phyloP scores from a whole-genome alignment of 2,797 vertebrate species.

The Acanthurus leucopareius region DNA sequence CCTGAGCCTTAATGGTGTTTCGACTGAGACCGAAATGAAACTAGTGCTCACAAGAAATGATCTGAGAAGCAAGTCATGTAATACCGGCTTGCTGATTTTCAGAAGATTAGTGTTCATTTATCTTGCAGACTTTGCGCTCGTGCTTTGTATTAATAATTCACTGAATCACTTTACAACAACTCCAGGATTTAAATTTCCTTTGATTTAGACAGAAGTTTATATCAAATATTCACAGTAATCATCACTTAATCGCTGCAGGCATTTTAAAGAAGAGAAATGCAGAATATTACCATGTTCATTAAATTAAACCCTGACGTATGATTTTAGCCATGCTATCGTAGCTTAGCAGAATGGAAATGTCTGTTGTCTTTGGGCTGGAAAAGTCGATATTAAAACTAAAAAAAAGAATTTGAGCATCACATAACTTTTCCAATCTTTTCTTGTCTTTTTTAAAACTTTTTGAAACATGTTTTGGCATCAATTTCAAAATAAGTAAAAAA shows the following conservation, averaged over 20 bases:
- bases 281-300: background rate
- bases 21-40: slow-evolving; percentile 27
- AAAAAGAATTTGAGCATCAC: too few species aligned
- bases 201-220: background rate
- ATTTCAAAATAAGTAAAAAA: too few species aligned
- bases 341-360: background rate
- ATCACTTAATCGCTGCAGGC: background rate
- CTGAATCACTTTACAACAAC: background rate
- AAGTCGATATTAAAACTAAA: too few species aligned
- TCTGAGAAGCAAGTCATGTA: background rate
- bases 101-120: slow-evolving; percentile 9
- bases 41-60: slow-evolving; percentile 1
- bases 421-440: too few species aligned
- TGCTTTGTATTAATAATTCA: slow-evolving; percentile 14
- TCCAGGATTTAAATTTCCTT: background rate
- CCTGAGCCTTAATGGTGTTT: slow-evolving; percentile 1
- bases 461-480: too few species aligned
- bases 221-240: slow-evolving; percentile 5
- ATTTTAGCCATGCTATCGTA: background rate
- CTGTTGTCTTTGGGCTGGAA: too few species aligned
- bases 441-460: too few species aligned
- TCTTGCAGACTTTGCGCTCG: slow-evolving; percentile 16
- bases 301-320: background rate
- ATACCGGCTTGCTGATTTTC: slow-evolving; percentile 11
- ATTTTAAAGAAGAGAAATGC: background rate